Evolutionary conservation across 2,797 vertebrate species (phyloP).

Genomic region (Crenuchus spilurus): DNA sequence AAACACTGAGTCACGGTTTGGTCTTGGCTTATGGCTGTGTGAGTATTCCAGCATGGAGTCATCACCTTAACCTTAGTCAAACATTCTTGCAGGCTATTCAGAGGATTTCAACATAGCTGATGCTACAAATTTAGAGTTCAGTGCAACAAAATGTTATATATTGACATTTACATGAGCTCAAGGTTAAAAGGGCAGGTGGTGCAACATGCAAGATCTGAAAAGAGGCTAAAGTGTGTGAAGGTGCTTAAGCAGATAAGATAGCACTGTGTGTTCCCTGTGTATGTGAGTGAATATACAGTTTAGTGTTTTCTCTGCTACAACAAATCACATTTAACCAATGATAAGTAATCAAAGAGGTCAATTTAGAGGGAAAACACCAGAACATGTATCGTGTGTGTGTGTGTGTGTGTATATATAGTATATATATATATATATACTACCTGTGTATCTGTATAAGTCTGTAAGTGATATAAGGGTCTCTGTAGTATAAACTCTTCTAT

Average conservation of each 20-base stretch:
- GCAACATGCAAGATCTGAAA: background rate
- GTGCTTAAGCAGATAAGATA: background rate
- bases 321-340: background rate
- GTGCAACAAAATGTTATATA: background rate
- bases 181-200: background rate
- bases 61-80: slow-evolving; percentile 43
- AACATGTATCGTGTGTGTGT: background rate
- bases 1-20: slow-evolving; percentile 54
- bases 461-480: slow-evolving; percentile 86
- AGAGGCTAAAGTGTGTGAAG: background rate
- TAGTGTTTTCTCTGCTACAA: background rate
- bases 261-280: background rate
- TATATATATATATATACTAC: slow-evolving; percentile 63
- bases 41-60: slow-evolving; percentile 41
- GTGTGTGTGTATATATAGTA: background rate
- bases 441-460: slow-evolving; percentile 90
- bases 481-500: slow-evolving; percentile 78
- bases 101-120: slow-evolving; percentile 32
- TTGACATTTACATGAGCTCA: background rate
- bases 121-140: background rate
- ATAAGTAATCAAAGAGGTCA: background rate
- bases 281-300: background rate
- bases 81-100: slow-evolving; percentile 44
- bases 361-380: background rate
- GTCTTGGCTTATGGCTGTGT: slow-evolving; percentile 55